phyloP scores from a whole-genome alignment of 2,888 invertebrate species.

The Standfussiana lucernea region DNA sequence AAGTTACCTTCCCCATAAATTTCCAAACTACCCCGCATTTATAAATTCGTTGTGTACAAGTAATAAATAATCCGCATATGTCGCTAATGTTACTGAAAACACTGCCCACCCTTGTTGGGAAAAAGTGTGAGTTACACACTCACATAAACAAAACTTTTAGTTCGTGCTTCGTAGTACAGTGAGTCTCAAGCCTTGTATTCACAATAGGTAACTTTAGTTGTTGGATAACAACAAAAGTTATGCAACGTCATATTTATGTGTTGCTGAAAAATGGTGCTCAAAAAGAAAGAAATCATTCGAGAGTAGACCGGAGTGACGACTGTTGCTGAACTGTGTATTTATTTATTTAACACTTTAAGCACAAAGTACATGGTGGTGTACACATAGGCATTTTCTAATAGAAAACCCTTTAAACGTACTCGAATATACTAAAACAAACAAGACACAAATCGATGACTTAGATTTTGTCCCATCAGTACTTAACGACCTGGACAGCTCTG shows the following conservation, averaged over 20 bases:
- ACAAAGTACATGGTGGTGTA: too few species aligned
- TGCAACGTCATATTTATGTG: not conserved
- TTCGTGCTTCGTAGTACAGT: constrained; percentile 10
- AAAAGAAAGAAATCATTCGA: too few species aligned
- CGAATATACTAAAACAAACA: too few species aligned
- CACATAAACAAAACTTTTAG: constrained; percentile 44
- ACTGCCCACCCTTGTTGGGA: constrained; percentile 43
- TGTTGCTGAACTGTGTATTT: too few species aligned
- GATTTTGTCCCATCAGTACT: too few species aligned
- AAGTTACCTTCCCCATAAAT: constrained; percentile 53
- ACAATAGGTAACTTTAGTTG: not conserved
- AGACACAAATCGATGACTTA: too few species aligned
- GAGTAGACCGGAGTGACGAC: too few species aligned
- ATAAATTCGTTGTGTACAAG: constrained; percentile 57
- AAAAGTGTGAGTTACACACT: constrained; percentile 40
- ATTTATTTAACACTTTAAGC: too few species aligned
- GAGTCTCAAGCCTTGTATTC: not conserved
- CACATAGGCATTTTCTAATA: too few species aligned
- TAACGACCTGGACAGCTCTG: too few species aligned
- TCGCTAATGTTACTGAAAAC: constrained; percentile 57
- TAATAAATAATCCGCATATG: constrained; percentile 59
- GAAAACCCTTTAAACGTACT: too few species aligned
- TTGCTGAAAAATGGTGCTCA: not conserved
- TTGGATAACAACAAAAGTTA: not conserved
- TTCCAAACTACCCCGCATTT: constrained; percentile 53